Conservation (phyloP, 2,888 invertebrate species). For the Cancer borealis region DNA sequence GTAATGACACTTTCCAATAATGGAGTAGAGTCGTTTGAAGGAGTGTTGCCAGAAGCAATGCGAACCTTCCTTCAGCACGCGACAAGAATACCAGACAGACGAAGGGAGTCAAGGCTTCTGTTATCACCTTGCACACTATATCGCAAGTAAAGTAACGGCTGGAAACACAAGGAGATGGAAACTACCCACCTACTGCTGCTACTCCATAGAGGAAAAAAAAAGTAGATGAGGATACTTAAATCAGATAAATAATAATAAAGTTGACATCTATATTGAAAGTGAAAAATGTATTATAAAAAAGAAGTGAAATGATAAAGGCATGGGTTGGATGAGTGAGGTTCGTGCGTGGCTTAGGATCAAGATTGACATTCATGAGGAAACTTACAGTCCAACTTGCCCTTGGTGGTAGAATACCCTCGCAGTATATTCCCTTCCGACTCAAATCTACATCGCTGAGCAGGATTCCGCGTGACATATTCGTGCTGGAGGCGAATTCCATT, state of each 20-base stretch:
- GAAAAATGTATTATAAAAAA: too few relatives aligned
- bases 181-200: not conserved
- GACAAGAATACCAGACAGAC: not conserved
- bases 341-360: not conserved
- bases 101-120: not conserved
- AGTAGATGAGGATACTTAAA: too few relatives aligned
- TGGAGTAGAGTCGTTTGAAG: slow-evolving; percentile 12
- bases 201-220: not conserved
- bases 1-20: slow-evolving; percentile 28
- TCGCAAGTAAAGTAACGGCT: too few relatives aligned
- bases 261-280: too few relatives aligned
- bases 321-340: not conserved
- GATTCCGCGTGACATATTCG: not conserved
- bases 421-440: not conserved
- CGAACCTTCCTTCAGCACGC: not conserved
- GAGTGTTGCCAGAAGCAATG: not conserved
- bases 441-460: not conserved
- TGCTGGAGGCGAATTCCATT: not conserved
- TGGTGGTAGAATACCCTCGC: not conserved
- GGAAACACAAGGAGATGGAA: not conserved
- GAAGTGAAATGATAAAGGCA: not conserved
- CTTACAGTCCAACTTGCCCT: not conserved
- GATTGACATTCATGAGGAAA: not conserved
- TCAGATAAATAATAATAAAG: too few relatives aligned
- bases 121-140: not conserved